phyloP scores from a whole-genome alignment of 1,140 invertebrate species.

The Drosophila takahashii region DNA sequence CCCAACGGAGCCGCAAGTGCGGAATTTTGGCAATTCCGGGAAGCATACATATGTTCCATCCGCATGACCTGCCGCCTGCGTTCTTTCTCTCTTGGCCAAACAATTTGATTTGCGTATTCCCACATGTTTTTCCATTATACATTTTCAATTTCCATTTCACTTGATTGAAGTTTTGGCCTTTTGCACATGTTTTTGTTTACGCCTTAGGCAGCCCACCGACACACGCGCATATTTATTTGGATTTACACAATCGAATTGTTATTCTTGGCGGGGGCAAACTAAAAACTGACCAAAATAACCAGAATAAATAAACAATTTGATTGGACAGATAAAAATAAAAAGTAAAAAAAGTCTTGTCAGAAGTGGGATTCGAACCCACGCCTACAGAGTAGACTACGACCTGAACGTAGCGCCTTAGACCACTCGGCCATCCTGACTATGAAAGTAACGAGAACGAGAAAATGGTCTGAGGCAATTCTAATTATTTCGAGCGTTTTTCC shows the following conservation, averaged over 20 bases:
- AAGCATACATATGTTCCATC: slow-evolving; percentile 43
- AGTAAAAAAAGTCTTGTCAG: slow-evolving; percentile 21
- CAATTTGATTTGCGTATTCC: slow-evolving; percentile 43
- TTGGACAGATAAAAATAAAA: slow-evolving; percentile 8
- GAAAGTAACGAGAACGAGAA: slow-evolving; percentile 19
- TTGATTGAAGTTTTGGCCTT: slow-evolving; percentile 58
- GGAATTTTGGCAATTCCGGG: slow-evolving; percentile 46
- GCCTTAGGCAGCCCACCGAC: slow-evolving; percentile 39
- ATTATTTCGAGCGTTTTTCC: neutral
- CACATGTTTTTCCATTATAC: slow-evolving; percentile 30
- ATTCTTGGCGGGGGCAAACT: slow-evolving; percentile 21
- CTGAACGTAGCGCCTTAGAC: slow-evolving; percentile 96
- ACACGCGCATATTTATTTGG: slow-evolving; percentile 29
- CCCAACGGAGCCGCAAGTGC: slow-evolving; percentile 39
- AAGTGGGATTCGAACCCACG: slow-evolving; percentile 95
- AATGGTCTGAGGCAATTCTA: neutral
- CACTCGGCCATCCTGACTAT: slow-evolving; percentile 45
- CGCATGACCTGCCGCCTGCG: slow-evolving; percentile 36
- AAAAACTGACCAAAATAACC: slow-evolving; percentile 88
- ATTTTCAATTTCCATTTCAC: slow-evolving; percentile 52
- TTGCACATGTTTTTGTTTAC: slow-evolving; percentile 58
- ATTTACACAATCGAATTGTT: slow-evolving; percentile 27
- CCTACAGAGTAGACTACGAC: slow-evolving; percentile 94
- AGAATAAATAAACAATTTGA: slow-evolving; percentile 87
- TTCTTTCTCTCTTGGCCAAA: slow-evolving; percentile 40